phyloP scores from a whole-genome alignment of 2,888 invertebrate species.

The Ornithoptera alexandrae region DNA sequence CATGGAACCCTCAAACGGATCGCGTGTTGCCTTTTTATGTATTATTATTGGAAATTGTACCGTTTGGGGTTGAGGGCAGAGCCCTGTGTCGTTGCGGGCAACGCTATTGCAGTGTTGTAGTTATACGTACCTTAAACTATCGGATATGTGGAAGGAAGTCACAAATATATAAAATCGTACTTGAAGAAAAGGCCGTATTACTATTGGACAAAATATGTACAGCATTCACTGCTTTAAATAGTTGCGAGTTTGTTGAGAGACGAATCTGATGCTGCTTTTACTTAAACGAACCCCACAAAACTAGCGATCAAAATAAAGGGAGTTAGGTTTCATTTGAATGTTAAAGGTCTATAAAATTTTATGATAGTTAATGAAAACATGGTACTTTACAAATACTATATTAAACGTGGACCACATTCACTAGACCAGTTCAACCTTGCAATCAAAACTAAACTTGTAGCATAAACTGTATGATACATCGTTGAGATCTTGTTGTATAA shows the following conservation, averaged over 20 bases:
- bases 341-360: too few relatives aligned
- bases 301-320: too few relatives aligned
- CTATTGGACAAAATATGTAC: too few relatives aligned
- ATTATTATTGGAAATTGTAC: slow-evolving; percentile 28
- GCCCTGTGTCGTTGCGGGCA: slow-evolving; percentile 7
- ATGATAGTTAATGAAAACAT: not conserved
- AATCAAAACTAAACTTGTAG: not conserved
- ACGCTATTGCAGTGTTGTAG: slow-evolving; percentile 9
- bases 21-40: slow-evolving; percentile 28
- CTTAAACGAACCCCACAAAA: too few relatives aligned
- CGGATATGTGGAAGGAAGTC: not conserved
- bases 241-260: too few relatives aligned
- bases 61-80: slow-evolving; percentile 19
- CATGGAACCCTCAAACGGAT: slow-evolving; percentile 24
- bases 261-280: too few relatives aligned
- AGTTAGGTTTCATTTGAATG: too few relatives aligned
- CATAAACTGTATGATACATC: not conserved
- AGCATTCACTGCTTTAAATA: too few relatives aligned
- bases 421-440: not conserved
- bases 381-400: not conserved
- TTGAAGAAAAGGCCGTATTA: too few relatives aligned
- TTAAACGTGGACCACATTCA: not conserved
- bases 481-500: not conserved
- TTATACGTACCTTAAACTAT: slow-evolving; percentile 1
- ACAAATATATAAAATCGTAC: not conserved